Evolutionary conservation across 2,113 vertebrate genomes (phyloP).

Genomic region (Scartelaos histophorus): DNA sequence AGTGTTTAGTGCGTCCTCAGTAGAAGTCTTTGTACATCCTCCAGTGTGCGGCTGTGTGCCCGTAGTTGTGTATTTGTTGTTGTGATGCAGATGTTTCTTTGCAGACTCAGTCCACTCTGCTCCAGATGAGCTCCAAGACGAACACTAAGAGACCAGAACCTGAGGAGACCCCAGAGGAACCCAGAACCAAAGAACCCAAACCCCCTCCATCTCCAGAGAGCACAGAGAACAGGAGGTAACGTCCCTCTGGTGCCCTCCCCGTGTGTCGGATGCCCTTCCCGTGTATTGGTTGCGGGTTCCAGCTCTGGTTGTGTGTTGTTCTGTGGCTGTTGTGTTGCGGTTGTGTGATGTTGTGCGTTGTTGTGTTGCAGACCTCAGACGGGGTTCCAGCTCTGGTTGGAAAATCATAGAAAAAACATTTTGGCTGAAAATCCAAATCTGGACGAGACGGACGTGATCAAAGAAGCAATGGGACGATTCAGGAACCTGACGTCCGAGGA

Average conservation of each 20-base stretch:
- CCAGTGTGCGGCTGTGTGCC: too few species aligned
- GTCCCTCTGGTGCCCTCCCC: too few species aligned
- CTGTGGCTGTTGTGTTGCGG: too few species aligned
- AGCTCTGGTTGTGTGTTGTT: too few species aligned
- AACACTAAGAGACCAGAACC: neutral
- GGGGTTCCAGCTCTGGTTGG: constrained; percentile 95
- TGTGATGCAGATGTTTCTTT: neutral
- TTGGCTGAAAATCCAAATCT: constrained; percentile 81
- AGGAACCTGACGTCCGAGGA: constrained; percentile 84
- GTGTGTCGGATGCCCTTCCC: too few species aligned
- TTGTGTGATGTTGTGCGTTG: too few species aligned
- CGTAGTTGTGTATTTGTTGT: too few species aligned
- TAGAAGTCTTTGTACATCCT: too few species aligned
- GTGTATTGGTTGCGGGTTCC: too few species aligned
- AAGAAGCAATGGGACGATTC: constrained; percentile 92
- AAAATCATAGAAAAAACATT: constrained; percentile 88
- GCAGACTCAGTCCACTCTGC: constrained; percentile 84
- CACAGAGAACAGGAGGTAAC: constrained; percentile 81
- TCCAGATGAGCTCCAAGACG: constrained; percentile 79
- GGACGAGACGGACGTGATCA: constrained; percentile 91
- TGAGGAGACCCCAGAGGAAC: neutral
- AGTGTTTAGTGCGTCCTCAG: too few species aligned
- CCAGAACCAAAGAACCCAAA: neutral
- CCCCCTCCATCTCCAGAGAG: constrained; percentile 61
- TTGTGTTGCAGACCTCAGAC: constrained; percentile 83